Evolutionary conservation across 2,113 vertebrate species (phyloP), one percentile per base, ranked within the genome.

Genomic region (Urocolius indicus): DNA sequence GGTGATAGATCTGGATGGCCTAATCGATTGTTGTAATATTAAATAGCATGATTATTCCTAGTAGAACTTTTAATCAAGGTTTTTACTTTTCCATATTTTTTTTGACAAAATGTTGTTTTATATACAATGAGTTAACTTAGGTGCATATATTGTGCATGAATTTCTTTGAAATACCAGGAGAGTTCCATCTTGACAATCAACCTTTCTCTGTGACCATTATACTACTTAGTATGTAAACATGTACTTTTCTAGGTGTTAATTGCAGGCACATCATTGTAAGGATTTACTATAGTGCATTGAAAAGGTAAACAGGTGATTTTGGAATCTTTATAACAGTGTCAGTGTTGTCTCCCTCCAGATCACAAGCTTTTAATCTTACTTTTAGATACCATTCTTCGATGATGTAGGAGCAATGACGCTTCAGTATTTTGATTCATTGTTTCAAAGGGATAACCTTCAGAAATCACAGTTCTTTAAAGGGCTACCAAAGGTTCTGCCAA

Each of bases 381-480:
- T 97, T 90, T 97, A 99, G 99, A 99, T 99, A 94, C 99, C 99
- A 1, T 99, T 99, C 98, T 99, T 99, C 43, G 99, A 99, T 90
- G 99, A 99, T 88, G 99, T 99, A 73, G 99, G 99, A 62, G 99
- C 99, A 34, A 97, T 99, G 93, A 99, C 99, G 0, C 98, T 99
- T 94, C 99, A 99, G 80, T 99, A 99, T 97, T 99, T 99, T 92
- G 99, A 99, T 98, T 98, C 99, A 4, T 98, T 99, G 93, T 99
- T 99, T 98, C 99, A 99, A 97, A 98, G 99, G 94, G 99, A 99
- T 98, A 99, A 99, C 95, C 98, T 99, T 57, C 99, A 99, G 97
- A 99, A 99, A 95, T 99, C 99, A 76, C 99, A 99, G 88, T 99
- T 99, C 97, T 99, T 99, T 97, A 99, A 99, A 98, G 98, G 99